Base-by-base conservation (phyloP, 2,113 vertebrate genomes). In the Holacanthus passer region DNA sequence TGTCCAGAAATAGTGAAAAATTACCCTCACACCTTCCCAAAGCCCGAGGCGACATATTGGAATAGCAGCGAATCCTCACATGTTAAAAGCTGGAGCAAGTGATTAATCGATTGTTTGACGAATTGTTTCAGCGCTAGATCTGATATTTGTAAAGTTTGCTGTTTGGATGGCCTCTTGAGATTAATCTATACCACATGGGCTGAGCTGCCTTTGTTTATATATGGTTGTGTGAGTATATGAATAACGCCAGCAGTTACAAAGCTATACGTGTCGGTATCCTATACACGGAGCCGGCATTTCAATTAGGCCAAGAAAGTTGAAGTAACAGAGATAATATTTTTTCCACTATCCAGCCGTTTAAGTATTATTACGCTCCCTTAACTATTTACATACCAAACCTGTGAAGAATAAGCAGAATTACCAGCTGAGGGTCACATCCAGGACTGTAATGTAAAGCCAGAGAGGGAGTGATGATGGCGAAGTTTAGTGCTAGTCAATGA, bases 401-500 rank as follows among this genome's bases (percentile, higher is more conserved):
- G 52, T 83, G 86, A 84, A 78, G 72, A 81, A 64, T 2, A n/a
- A 75, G 67, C 73, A 84, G 73, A 69, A 77, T 71, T 64, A 74
- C 76, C 73, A 82, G 84, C 79, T 73, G 52, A 59, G 85, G 76
- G 87, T 87, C 79, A 87, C 64, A 67, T 83, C 69, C 55, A 79
- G 68, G 70, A 39, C 81, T 66, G 32, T 45, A 77, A 68, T 63
- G 62, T 76, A 76, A 86, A 88, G 77, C 82, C 70, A 76, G 52
- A 78, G 60, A 71, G 70, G 52, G 72, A 78, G 78, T 73, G 88
- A 88, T 88, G 91, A 92, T 69, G 82, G 76, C 19, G 32, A 87
- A 84, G 83, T 91, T 87, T 83, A 81, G 86, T 81, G 59, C 68
- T 68, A 71, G 91, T 89, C 87, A 93, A 92, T 86, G 84, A 92